Base-by-base conservation (phyloP, 2,888 invertebrate species). In the Arrhopalites spinosus region DNA sequence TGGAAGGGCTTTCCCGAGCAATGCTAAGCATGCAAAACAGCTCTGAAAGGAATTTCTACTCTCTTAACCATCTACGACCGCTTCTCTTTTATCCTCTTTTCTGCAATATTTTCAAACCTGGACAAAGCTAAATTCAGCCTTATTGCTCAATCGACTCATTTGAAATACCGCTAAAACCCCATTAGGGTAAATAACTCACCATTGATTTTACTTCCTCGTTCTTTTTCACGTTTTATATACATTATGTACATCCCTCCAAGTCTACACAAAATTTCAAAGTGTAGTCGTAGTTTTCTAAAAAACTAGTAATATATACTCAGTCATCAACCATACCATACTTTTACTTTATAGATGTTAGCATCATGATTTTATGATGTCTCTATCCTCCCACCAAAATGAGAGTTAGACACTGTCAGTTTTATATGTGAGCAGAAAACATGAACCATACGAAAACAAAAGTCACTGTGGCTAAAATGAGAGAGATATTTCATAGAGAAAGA, bases 11-110 rank as follows among this genome's bases (percentile, higher is more conserved):
- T 82, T 80, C 81, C 82, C 82, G 77, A 82, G 81, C 77, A 79
- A 82, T 82, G 78, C 79, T 73, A 82, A 82, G 79, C 81, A 82
- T 80, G 77, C 78, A 80, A 78, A 78, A 78, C 78, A 77, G 80
- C 80, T 80, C 74, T 75, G 56, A 66, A 75, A 77, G 78, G 78
- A 81, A 78, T 78, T 76, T 78, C 72, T 66, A 68, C 73, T 76
- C 77, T 76, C 78, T 73, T 68, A 68, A 47, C 68, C 68, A 68
- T 68, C 47, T n/a, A n/a, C 45, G 68, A 68, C 68, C 47, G 68
- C 68, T 68, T 68, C 68, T 68, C 47, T 68, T 68, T 68, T 25
- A 50, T 50, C 68, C 68, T 29, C 29, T 25, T 50, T 63, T 23
- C 23, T 20, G 47, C 50, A 73, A 77, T 70, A 69, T 47, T 75